A percentile compares a stretch with the other conserved stretches of the same genome.
phyloP scores from a whole-genome alignment of 2,113 vertebrate genomes.

The Thalassarche chlororhynchos region DNA sequence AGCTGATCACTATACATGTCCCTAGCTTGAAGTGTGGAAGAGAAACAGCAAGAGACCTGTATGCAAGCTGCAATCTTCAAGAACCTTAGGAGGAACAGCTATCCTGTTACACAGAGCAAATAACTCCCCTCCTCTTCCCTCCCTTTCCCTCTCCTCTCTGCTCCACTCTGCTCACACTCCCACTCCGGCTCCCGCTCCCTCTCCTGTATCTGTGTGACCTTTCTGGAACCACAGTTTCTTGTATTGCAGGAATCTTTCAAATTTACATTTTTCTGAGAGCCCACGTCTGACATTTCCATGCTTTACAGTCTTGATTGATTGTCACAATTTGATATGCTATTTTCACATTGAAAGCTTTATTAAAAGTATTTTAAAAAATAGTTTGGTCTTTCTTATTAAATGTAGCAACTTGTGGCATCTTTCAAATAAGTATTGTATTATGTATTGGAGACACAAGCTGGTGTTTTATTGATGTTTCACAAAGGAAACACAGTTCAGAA shows the following conservation, averaged over 20 bases:
- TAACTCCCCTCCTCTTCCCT: not conserved
- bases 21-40: not conserved
- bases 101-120: not conserved
- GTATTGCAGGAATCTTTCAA: not conserved
- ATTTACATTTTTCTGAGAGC: not conserved
- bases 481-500: slow-evolving; percentile 13
- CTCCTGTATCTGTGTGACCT: not conserved
- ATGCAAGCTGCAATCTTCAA: not conserved
- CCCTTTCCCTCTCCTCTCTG: not conserved
- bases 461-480: slow-evolving; percentile 7
- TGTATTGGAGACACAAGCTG: not conserved
- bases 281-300: not conserved
- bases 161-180: not conserved
- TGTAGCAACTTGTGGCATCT: not conserved
- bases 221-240: not conserved
- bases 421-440: not conserved
- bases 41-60: not conserved
- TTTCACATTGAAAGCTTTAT: not conserved
- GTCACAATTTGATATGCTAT: not conserved
- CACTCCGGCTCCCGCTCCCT: not conserved
- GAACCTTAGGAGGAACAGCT: not conserved
- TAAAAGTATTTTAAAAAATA: not conserved
- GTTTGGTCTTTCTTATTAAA: not conserved
- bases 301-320: not conserved
- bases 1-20: not conserved